phyloP scores from a whole-genome alignment of 2,888 invertebrate species.

The Parnassius orleans region DNA sequence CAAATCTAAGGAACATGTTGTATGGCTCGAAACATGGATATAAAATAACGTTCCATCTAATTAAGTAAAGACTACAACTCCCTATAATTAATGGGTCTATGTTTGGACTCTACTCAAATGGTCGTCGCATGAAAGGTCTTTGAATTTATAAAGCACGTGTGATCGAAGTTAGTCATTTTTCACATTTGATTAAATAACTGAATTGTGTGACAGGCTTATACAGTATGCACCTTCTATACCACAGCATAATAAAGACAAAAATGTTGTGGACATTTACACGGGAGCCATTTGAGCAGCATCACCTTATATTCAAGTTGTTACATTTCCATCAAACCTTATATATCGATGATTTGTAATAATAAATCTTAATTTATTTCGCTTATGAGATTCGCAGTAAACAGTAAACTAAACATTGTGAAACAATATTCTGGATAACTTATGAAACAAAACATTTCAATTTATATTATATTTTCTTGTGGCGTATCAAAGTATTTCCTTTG shows the following conservation, averaged over 20 bases:
- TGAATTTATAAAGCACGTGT: too few relatives aligned
- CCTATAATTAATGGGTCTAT: neutral
- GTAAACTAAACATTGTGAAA: conserved; percentile 39
- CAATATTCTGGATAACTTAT: conserved; percentile 81
- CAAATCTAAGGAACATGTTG: neutral
- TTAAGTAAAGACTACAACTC: neutral
- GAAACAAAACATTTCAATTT: conserved; percentile 44
- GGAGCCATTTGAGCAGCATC: too few relatives aligned
- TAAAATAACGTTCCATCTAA: too few relatives aligned
- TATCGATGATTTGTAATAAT: neutral
- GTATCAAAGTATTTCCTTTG: conserved; percentile 26
- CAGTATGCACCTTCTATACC: too few relatives aligned
- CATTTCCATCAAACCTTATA: too few relatives aligned
- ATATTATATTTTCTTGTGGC: conserved; percentile 6
- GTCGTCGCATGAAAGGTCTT: conserved; percentile 18
- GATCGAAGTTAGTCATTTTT: too few relatives aligned
- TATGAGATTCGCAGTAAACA: neutral
- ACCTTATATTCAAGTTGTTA: too few relatives aligned
- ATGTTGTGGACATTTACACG: too few relatives aligned
- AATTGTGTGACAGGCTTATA: too few relatives aligned
- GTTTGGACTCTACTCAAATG: neutral
- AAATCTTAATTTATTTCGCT: neutral
- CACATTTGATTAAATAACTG: too few relatives aligned
- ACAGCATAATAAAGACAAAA: too few relatives aligned
- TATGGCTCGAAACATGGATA: too few relatives aligned